Evolutionary conservation across 1,140 invertebrate genomes (phyloP).

Genomic region (fruit fly (Drosophila melanogaster)): Release_6_plus_ISO1_MT NT_033779.5:33001-33500

Average conservation of each 20-base stretch:
- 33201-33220: slow-evolving; percentile 54
- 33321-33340: slow-evolving; percentile 19
- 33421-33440: slow-evolving; percentile 8
- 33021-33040: slow-evolving; percentile 11
- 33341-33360: slow-evolving; percentile 26
- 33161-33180: slow-evolving; percentile 36
- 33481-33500: slow-evolving; percentile 32
- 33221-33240: slow-evolving; percentile 60
- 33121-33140: slow-evolving; percentile 71
- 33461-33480: slow-evolving; percentile 19
- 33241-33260: slow-evolving; percentile 76
- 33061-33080: slow-evolving; percentile 35
- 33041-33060: neutral
- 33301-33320: slow-evolving; percentile 76
- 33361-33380: slow-evolving; percentile 49
- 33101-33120: slow-evolving; percentile 59
- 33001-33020: slow-evolving; percentile 13
- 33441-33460: slow-evolving; percentile 42
- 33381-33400: slow-evolving; percentile 18
- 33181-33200: slow-evolving; percentile 36
- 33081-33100: slow-evolving; percentile 48
- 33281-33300: slow-evolving; percentile 69
- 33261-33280: slow-evolving; percentile 84
- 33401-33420: slow-evolving; percentile 4
- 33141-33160: slow-evolving; percentile 41